These are phyloP conservation scores for Masticophis lateralis DNA, from an alignment of 2,797 vertebrate genomes.

Conservation along the genomic window DNA sequence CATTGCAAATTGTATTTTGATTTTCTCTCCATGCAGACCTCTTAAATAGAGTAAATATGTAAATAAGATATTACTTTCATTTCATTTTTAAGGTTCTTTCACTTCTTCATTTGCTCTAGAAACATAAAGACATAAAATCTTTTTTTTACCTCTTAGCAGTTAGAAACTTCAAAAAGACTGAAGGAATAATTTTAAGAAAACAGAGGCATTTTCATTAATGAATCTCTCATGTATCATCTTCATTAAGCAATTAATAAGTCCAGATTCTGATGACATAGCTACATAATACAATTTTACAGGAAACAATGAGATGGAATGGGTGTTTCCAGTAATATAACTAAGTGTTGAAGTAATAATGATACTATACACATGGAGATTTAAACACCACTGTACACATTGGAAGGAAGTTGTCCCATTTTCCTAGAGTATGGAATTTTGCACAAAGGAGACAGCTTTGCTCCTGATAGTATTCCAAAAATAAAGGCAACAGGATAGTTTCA, in stretches of 20 bases:
- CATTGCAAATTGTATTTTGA: slow-evolving; percentile 41
- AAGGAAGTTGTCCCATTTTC: neutral
- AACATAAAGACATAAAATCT: neutral
- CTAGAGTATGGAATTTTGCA: slow-evolving; percentile 17
- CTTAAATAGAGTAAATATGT: neutral
- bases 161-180: neutral
- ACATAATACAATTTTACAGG: neutral
- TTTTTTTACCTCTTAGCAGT: neutral
- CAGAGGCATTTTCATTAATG: slow-evolving; percentile 26
- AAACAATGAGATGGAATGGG: neutral
- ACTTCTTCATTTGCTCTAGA: neutral
- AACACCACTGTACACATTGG: neutral
- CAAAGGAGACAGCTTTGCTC: slow-evolving; percentile 40
- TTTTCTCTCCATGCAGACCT: slow-evolving; percentile 12
- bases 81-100: slow-evolving; percentile 6
- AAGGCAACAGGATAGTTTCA: slow-evolving; percentile 6
- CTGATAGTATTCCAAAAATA: neutral
- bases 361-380: neutral
- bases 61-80: neutral
- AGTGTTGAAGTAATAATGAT: neutral
- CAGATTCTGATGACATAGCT: slow-evolving; percentile 27
- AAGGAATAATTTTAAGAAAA: neutral
- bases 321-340: neutral
- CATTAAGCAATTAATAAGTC: slow-evolving; percentile 40
- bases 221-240: slow-evolving; percentile 40